Conservation (phyloP, 2,113 vertebrate species). For the Corythoichthys haematopterus region DNA sequence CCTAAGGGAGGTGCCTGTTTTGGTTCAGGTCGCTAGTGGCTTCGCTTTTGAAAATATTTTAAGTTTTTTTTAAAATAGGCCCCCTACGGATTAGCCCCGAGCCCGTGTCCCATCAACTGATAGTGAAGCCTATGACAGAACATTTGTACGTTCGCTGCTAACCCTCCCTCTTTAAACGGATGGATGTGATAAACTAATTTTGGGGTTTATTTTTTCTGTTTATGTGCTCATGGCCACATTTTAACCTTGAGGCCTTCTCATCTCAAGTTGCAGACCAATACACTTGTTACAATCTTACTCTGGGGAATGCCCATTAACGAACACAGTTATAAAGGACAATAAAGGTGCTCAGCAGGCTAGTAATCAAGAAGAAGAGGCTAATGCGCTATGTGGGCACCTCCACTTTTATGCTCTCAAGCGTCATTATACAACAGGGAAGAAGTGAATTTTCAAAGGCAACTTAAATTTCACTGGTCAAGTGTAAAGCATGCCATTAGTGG, state of each 20-base stretch:
- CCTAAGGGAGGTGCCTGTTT: no score
- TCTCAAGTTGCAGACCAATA: constrained; percentile 45
- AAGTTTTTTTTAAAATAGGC: no score
- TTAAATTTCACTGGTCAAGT: constrained; percentile 37
- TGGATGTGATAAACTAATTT: not conserved
- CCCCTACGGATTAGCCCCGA: no score
- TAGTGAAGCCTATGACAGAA: no score
- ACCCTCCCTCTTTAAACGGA: no score
- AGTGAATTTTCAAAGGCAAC: constrained; percentile 26
- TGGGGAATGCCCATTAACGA: constrained; percentile 51
- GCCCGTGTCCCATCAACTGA: no score
- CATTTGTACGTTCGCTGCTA: no score
- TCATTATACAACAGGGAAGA: constrained; percentile 30
- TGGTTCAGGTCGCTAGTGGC: no score
- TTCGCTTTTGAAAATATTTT: no score
- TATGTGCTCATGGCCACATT: constrained; percentile 25
- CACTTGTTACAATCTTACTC: constrained; percentile 44
- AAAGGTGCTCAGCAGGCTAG: constrained; percentile 34
- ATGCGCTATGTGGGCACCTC: constrained; percentile 33
- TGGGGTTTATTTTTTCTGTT: not conserved
- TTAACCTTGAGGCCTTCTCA: constrained; percentile 49
- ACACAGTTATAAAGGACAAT: constrained; percentile 49
- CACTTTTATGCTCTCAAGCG: constrained; percentile 27
- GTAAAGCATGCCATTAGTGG: constrained; percentile 28
- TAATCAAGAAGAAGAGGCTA: constrained; percentile 31